Percentiles rank a stretch among this genome's conserved stretches.
Evolutionary conservation across 2,113 vertebrate species (phyloP).

Genomic region (Calypte anna): DNA sequence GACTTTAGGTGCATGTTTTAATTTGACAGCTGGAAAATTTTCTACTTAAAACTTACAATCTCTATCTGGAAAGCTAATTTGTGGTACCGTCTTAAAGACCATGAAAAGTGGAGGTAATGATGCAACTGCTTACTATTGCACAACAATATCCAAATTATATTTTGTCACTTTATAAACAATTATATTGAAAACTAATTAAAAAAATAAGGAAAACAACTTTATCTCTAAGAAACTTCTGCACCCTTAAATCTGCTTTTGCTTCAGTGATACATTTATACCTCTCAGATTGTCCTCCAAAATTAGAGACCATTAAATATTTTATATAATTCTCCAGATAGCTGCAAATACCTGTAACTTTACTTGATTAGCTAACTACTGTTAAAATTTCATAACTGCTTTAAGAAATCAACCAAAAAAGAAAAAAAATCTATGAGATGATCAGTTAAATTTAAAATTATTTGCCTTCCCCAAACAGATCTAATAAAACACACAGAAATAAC

Average conservation of each 20-base stretch:
- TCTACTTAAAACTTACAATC: slow-evolving; percentile 27
- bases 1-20: slow-evolving; percentile 14
- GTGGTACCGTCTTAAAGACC: not conserved
- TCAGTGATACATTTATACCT: not conserved
- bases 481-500: not conserved
- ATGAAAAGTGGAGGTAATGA: not conserved
- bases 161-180: slow-evolving; percentile 24
- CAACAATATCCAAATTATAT: slow-evolving; percentile 1
- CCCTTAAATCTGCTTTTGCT: not conserved
- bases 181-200: slow-evolving; percentile 39
- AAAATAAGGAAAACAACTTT: not conserved
- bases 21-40: slow-evolving; percentile 14
- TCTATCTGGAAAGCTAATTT: slow-evolving; percentile 4
- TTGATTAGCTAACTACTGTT: not conserved
- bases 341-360: not conserved
- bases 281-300: not conserved
- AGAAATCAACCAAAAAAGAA: not conserved
- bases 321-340: not conserved
- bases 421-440: not conserved
- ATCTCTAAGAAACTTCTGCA: not conserved
- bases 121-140: slow-evolving; percentile 17
- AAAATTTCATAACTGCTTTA: not conserved
- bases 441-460: not conserved
- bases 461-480: not conserved
- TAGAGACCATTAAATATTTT: not conserved